Conservation (phyloP, 92 coral and sea anemone species). For the Bergia sp. region DNA sequence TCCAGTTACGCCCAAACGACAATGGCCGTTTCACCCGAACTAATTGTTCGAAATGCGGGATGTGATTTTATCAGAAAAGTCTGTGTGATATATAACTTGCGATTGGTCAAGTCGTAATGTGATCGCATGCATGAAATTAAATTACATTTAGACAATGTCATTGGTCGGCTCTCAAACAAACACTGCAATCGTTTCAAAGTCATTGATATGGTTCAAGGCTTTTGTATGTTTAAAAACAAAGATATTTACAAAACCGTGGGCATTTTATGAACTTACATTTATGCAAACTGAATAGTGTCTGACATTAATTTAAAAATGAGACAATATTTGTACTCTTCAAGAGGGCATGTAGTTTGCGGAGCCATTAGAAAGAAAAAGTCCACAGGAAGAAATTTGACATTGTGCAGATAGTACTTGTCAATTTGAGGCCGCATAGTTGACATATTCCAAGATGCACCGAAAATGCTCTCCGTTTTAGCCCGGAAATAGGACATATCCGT, state of each 20-base stretch:
- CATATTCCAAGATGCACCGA: conserved; percentile 60
- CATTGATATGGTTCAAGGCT: conserved; percentile 54
- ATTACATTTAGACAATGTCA: conserved; percentile 53
- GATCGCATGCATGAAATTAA: conserved; percentile 62
- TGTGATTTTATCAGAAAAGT: conserved; percentile 83
- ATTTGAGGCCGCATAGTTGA: conserved; percentile 48
- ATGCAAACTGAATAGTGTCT: conserved; percentile 50
- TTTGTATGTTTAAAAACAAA: conserved; percentile 48
- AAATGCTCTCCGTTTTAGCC: conserved; percentile 53
- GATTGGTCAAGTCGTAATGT: conserved; percentile 79
- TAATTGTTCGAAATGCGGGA: conserved; percentile 88
- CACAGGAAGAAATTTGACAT: conserved; percentile 53
- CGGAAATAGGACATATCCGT: conserved; percentile 69
- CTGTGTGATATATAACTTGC: conserved; percentile 75
- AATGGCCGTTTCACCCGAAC: conserved; percentile 87
- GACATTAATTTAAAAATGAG: conserved; percentile 79
- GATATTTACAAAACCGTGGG: conserved; percentile 54
- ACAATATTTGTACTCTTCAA: conserved; percentile 78
- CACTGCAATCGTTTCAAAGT: conserved; percentile 44
- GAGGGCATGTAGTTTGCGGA: conserved; percentile 59
- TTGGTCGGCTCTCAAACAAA: conserved; percentile 69
- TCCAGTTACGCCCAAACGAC: conserved; percentile 89
- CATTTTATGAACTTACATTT: conserved; percentile 54
- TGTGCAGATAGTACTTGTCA: conserved; percentile 64
- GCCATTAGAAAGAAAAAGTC: conserved; percentile 51